Evolutionary conservation across 2,888 invertebrate species (phyloP), one percentile per base, ranked within the genome.

Genomic region (Exocentrus adspersus): DNA sequence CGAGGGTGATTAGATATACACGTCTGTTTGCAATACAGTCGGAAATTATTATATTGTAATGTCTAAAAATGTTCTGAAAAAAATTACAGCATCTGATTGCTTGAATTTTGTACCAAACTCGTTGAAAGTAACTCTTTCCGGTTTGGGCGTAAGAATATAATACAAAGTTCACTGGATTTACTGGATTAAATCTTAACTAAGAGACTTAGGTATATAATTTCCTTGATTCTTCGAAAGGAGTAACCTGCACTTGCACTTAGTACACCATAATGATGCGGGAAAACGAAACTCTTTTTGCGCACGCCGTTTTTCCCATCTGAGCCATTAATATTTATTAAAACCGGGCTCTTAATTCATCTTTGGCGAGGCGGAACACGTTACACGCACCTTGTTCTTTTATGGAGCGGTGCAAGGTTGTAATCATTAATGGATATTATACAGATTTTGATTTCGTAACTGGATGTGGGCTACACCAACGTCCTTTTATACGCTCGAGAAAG

Each of bases 281-380:
- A 48, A 48, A 48, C 9, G 28, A 16, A 48, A 48, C 28, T 14
- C 2, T 19, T 14, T 9, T 28, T 37, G n/a, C n/a, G n/a, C 45
- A 19, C 16, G n/a, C n/a, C n/a, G 9, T 17, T 5, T 45, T n/a
- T n/a, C 19, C 6, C 12, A 37, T 53, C 41, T 42, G 53, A 21
- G 21, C 14, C 41, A 53, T 37, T 53, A 53, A 53, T 42, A 41
- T 14, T n/a, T 42, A 53, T 53, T 42, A 42, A 48, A 16, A 2
- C n/a, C 20, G 12, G 14, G 16, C 16, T 21, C 14, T 53, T 21
- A 53, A 53, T 53, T 41, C 41, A 41, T 41, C 41, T 53, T 42
- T 42, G 53, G 41, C 21, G n/a, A 9, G 42, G 42, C 53, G 10
- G 12, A 24, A 53, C 53, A 3, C 1, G 21, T 41, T 37, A 24